Base-by-base conservation (phyloP, 2,888 invertebrate species). In the Dynastes maya region DNA sequence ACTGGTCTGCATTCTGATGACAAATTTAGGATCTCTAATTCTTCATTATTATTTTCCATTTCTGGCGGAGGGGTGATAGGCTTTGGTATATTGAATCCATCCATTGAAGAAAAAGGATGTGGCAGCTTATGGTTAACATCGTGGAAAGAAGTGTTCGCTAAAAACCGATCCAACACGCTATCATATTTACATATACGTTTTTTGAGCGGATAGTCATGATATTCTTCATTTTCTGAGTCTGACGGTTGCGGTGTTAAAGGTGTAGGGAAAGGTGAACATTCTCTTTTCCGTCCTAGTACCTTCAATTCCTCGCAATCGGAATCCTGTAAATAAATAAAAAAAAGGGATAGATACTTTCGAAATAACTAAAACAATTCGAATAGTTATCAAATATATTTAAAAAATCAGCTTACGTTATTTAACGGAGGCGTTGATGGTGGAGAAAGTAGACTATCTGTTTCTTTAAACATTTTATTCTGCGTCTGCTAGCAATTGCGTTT, bases 171-270 rank as follows among this genome's bases (percentile, higher is more conserved):
- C 83, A 92, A 88, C 86, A 92, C 92, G 84, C 90, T 91, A 84
- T 92, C 89, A 58, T 88, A 84, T 81, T 87, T 90, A 90, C 84
- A 89, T 80, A 87, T 91, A 92, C 83, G 92, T 91, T 88, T 95
- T 93, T 83, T 94, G 91, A 86, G 88, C 83, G 88, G 88, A 72
- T 86, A 86, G 63, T 88, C 88, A 13, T 63, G 75, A 63, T 85
- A 82, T 70, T 89, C 88, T 80, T 89, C 88, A 79, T 89, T 88
- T 89, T 96, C 96, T 0, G 95, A 95, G 88, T 97, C 96, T 0
- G 96, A 96, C 27, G 95, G 95, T 88, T 96, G 95, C 0, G 96
- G 96, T 2, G 96, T 96, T 77, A 95, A 85, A 0, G 87, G 85
- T 51, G 85, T 83, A 4, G 83, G 82, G 13, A 83, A 80, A 4